These are phyloP conservation scores for Parapsyche elsis DNA, from an alignment of 1,140 invertebrate genomes.

Conservation along the genomic window DNA sequence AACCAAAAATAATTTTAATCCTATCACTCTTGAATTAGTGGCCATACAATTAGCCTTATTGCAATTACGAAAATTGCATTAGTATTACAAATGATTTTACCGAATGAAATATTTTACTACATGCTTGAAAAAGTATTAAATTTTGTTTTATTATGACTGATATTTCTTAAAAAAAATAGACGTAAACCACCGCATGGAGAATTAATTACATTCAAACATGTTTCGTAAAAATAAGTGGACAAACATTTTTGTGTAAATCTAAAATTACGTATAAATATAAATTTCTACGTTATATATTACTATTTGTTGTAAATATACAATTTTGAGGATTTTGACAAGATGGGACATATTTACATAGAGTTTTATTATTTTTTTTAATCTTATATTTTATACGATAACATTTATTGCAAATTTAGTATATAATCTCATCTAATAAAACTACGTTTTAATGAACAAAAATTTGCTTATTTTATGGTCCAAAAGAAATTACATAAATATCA, in stretches of 20 bases:
- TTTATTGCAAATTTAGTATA: constrained; percentile 51
- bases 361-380: constrained; percentile 10
- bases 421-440: constrained; percentile 50
- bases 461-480: constrained; percentile 48
- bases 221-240: not conserved
- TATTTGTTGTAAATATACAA: constrained; percentile 20
- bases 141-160: too few relatives aligned
- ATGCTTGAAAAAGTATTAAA: too few relatives aligned
- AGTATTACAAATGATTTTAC: too few relatives aligned
- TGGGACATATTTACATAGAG: not conserved
- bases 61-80: too few relatives aligned
- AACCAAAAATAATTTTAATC: not conserved
- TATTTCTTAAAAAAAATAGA: too few relatives aligned
- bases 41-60: too few relatives aligned
- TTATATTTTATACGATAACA: constrained; percentile 13
- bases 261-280: not conserved
- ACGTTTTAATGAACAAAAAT: constrained; percentile 45
- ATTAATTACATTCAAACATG: too few relatives aligned
- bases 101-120: too few relatives aligned
- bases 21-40: too few relatives aligned
- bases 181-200: too few relatives aligned
- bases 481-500: constrained; percentile 52
- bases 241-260: not conserved
- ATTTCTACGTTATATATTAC: not conserved
- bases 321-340: constrained; percentile 31